A percentile compares a stretch with the other conserved stretches of the same genome.
These are phyloP conservation scores for Enteromius paludinosus DNA, from an alignment of 2,797 vertebrate species.

Conservation along the genomic window DNA sequence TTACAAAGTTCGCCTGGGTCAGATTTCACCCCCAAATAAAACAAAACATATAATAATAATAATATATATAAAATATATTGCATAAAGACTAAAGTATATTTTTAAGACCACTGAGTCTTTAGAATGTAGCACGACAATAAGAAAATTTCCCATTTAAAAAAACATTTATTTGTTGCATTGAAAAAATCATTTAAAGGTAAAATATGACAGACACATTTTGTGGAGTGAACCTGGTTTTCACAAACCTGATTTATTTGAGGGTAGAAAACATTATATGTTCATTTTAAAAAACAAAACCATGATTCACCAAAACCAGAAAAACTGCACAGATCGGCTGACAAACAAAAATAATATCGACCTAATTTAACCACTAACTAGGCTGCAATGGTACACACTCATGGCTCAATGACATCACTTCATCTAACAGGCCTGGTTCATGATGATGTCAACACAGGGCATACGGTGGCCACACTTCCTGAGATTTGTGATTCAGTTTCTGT, in stretches of 20 bases:
- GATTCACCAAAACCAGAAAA: neutral
- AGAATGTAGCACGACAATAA: neutral
- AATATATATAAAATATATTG: neutral
- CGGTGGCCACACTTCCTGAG: neutral
- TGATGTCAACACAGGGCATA: neutral
- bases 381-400: neutral
- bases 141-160: neutral
- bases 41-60: neutral
- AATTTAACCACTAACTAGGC: neutral
- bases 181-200: neutral
- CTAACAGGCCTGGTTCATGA: neutral
- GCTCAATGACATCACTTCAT: conserved; percentile 5
- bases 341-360: neutral
- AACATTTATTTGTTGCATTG: neutral
- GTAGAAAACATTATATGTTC: neutral
- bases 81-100: neutral
- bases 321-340: neutral
- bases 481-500: neutral
- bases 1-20: neutral
- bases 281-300: neutral
- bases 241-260: conserved; percentile 6
- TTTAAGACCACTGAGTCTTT: neutral
- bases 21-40: neutral
- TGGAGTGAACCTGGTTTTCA: neutral
- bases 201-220: neutral